Evolutionary conservation across 2,797 vertebrate species (phyloP).

Genomic region (Microctenopoma lineatum): DNA sequence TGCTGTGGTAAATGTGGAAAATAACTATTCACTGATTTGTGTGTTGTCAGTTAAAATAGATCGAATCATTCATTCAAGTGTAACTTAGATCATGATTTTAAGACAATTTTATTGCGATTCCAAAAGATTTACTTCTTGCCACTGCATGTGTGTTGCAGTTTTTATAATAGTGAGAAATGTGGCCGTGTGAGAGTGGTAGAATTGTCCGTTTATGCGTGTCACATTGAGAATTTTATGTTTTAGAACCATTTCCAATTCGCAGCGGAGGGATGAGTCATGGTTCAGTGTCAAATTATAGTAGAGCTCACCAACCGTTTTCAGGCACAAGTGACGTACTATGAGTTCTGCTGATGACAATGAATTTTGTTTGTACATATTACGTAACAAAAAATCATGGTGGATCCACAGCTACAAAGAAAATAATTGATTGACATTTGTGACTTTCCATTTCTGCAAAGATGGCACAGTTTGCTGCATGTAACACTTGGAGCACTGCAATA

Average conservation of each 20-base stretch:
- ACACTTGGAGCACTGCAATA: slow-evolving; percentile 46
- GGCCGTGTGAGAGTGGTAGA: neutral
- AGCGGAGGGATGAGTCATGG: slow-evolving; percentile 2
- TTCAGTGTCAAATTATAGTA: slow-evolving; percentile 24
- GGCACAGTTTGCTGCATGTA: slow-evolving; percentile 29
- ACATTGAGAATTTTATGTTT: slow-evolving; percentile 6
- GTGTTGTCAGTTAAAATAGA: too few relatives aligned
- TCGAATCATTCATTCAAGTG: too few relatives aligned
- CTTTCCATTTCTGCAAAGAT: slow-evolving; percentile 35
- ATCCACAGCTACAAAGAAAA: too few relatives aligned
- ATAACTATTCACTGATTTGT: too few relatives aligned
- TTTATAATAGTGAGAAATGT: slow-evolving; percentile 5
- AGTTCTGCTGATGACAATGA: slow-evolving; percentile 6
- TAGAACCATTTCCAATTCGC: slow-evolving; percentile 6
- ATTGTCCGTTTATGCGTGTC: neutral
- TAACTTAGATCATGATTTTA: too few relatives aligned
- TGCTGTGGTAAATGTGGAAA: too few relatives aligned
- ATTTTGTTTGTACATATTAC: neutral
- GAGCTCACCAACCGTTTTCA: neutral
- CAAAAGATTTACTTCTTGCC: too few relatives aligned
- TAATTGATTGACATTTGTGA: too few relatives aligned
- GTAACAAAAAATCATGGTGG: neutral
- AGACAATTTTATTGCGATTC: too few relatives aligned
- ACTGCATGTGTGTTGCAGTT: neutral
- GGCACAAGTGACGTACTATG: slow-evolving; percentile 4